Evolutionary conservation across 1,140 invertebrate species (phyloP).

Genomic region (Leptinotarsa defecta): DNA sequence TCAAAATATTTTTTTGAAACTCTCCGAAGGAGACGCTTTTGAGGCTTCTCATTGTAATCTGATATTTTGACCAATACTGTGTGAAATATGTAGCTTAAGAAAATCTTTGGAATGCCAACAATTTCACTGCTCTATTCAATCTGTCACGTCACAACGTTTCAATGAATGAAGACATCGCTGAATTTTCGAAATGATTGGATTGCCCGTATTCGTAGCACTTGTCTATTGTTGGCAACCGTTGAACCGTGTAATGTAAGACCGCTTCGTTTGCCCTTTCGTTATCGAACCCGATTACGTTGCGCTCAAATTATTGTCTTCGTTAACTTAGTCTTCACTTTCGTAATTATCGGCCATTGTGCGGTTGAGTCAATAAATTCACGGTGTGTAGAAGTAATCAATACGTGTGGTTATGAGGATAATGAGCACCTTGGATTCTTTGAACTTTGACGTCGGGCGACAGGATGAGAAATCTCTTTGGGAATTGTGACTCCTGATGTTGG

Average conservation of each 20-base stretch:
- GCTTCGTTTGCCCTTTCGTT: not conserved
- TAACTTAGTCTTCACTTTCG: not conserved
- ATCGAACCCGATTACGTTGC: not conserved
- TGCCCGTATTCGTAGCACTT: constrained; percentile 2
- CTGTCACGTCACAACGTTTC: not conserved
- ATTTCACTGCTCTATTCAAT: not conserved
- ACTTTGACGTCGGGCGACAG: not conserved
- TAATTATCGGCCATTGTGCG: constrained; percentile 5
- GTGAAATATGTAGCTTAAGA: too few relatives aligned
- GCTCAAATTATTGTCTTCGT: constrained; percentile 6
- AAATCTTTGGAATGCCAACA: not conserved
- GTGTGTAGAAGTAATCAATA: constrained; percentile 4
- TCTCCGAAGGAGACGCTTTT: too few relatives aligned
- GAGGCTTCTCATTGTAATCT: too few relatives aligned
- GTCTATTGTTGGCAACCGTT: not conserved
- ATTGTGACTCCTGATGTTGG: too few relatives aligned
- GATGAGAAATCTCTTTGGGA: not conserved
- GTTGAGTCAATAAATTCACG: not conserved
- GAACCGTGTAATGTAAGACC: constrained; percentile 1
- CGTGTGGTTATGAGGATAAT: not conserved
- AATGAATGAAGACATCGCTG: constrained; percentile 1
- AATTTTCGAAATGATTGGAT: not conserved
- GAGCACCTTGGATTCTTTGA: not conserved
- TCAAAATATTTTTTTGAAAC: too few relatives aligned
- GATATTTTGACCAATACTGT: too few relatives aligned